Evolutionary conservation across 2,888 invertebrate genomes (phyloP), one percentile per base, ranked within the genome.

Genomic region (Scaptomyza parva): DNA sequence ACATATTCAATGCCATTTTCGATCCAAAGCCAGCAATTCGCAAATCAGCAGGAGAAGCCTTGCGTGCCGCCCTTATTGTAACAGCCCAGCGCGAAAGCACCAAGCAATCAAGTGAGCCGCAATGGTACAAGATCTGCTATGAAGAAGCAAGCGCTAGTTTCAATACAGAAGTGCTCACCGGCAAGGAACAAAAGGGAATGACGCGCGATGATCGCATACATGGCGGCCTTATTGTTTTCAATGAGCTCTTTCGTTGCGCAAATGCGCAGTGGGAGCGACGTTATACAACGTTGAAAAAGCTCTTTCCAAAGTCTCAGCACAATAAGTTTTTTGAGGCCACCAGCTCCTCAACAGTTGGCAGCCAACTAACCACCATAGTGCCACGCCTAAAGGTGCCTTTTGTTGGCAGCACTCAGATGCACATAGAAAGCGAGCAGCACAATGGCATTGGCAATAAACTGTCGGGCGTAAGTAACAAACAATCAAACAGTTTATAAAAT

Each of bases 11-110:
- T 89, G 97, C 98, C 0, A 94, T 98, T 44, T 95, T 97, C 80
- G 98, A 99, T 92, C 95, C 97, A 0, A 98, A 98, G 92, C 95
- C 96, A 5, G 95, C 95, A 33, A 97, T 99, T 68, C 93, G 99
- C 48, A 97, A 98, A 91, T 97, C 96, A 6, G 98, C 98, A 0
- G 97, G 97, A 0, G 97, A 97, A 86, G 98, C 99, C 0, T 92
- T 99, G n/a, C 93, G 98, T 82, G 98, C 98, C 20, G 99, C 98
- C 0, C 92, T 99, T 6, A 96, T 98, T 0, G 98, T 99, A 0
- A 98, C 98, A 0, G 96, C 98, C 1, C 99, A 99, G 89, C 93
- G 99, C 65, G 99, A 99, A 92, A 96, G 96, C n/a, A 96, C 97
- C 0, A 98, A 97, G 90, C 97, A 98, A 89, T 95, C 96, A 39